Evolutionary conservation across 2,888 invertebrate genomes (phyloP).

Genomic region (Nomada flava): DNA sequence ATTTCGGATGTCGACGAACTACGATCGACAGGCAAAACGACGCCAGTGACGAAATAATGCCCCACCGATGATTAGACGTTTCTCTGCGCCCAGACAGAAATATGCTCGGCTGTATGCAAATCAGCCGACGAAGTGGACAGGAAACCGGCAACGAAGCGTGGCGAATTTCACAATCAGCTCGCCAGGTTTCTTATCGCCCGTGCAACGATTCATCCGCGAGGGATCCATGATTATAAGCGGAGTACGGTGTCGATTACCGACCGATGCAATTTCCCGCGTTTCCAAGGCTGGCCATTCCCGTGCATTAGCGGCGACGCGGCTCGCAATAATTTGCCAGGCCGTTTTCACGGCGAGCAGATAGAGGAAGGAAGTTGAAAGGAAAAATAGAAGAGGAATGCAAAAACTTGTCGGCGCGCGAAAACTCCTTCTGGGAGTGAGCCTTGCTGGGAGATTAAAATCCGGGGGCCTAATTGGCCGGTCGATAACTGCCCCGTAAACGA

Average conservation of each 20-base stretch:
- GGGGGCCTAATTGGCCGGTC: slow-evolving; percentile 56
- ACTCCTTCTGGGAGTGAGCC: slow-evolving; percentile 3
- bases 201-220: slow-evolving; percentile 33
- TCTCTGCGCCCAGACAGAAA: not conserved
- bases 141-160: slow-evolving; percentile 50
- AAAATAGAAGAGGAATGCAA: slow-evolving; percentile 4
- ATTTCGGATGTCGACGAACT: slow-evolving; percentile 17
- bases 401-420: slow-evolving; percentile 47
- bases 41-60: slow-evolving; percentile 27
- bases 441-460: slow-evolving; percentile 60
- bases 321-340: slow-evolving; percentile 55
- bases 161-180: slow-evolving; percentile 49
- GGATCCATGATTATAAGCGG: slow-evolving; percentile 54
- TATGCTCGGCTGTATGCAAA: not conserved
- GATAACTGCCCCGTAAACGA: slow-evolving; percentile 62
- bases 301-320: slow-evolving; percentile 40
- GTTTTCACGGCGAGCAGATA: slow-evolving; percentile 10
- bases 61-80: slow-evolving; percentile 44
- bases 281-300: slow-evolving; percentile 36
- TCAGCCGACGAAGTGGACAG: slow-evolving; percentile 1
- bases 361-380: not conserved
- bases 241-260: slow-evolving; percentile 50
- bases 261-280: slow-evolving; percentile 57
- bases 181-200: slow-evolving; percentile 30
- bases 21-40: slow-evolving; percentile 12